Conservation (phyloP, 2,113 vertebrate species). For the Heterotis niloticus region DNA sequence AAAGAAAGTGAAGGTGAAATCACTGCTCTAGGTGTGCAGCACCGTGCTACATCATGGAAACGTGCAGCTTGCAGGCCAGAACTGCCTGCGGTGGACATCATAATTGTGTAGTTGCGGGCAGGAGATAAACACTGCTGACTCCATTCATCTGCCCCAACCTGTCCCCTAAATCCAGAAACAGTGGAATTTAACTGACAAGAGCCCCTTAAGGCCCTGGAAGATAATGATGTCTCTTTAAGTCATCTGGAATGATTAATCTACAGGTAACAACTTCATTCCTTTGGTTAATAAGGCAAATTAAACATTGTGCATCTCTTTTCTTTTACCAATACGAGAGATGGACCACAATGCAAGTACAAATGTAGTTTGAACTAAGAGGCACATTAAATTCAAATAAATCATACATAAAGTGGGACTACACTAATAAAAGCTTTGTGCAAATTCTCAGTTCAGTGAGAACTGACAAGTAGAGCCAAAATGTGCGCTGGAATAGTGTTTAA, state of each 20-base stretch:
- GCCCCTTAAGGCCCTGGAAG: constrained; percentile 1
- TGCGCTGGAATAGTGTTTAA: constrained; percentile 14
- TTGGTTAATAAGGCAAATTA: neutral
- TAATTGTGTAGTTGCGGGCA: neutral
- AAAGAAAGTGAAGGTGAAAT: too few relatives aligned
- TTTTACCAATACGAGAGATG: neutral
- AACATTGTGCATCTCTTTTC: too few relatives aligned
- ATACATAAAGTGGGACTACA: neutral
- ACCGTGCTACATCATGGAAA: neutral
- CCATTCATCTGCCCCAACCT: neutral
- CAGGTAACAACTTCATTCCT: constrained; percentile 13
- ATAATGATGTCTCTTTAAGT: constrained; percentile 12
- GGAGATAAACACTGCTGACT: neutral
- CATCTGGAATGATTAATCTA: neutral
- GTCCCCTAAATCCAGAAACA: neutral
- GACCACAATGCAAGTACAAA: neutral
- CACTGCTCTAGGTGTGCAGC: neutral
- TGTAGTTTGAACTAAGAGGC: neutral
- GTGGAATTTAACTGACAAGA: neutral
- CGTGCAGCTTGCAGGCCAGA: too few relatives aligned
- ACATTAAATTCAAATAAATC: constrained; percentile 7
- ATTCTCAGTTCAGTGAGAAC: neutral
- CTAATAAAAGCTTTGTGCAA: neutral
- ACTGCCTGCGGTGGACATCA: neutral
- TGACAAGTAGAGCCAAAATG: neutral